Percentiles rank a stretch among this genome's conserved stretches.
Conservation (phyloP, 1,140 invertebrate genomes). For the Aphidius gifuensis region DNA sequence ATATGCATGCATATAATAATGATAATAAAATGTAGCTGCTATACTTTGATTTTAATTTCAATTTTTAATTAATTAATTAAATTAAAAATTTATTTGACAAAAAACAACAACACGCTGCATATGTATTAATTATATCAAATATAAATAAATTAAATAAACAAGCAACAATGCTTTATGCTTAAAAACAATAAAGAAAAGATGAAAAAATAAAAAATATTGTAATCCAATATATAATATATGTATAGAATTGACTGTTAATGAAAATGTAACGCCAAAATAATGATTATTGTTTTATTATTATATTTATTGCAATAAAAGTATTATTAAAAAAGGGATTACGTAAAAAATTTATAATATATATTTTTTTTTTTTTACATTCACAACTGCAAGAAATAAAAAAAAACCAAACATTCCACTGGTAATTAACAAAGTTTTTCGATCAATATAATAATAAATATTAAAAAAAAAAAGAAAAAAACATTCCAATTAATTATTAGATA, state of each 20-base stretch:
- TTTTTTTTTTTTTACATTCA: neutral
- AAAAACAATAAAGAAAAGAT: constrained; percentile 21
- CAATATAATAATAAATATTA: constrained; percentile 3
- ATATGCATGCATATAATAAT: too few relatives aligned
- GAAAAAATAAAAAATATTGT: constrained; percentile 35
- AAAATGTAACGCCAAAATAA: constrained; percentile 40
- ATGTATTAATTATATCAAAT: constrained; percentile 43
- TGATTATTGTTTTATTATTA: constrained; percentile 39
- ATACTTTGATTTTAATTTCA: constrained; percentile 25
- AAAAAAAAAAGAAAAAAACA: neutral
- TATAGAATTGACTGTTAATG: constrained; percentile 45
- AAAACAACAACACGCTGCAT: constrained; percentile 35
- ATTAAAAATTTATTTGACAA: neutral
- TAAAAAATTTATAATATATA: constrained; percentile 1
- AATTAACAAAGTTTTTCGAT: neutral
- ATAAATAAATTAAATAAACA: constrained; percentile 2
- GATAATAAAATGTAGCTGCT: constrained; percentile 36
- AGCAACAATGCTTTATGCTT: constrained; percentile 33
- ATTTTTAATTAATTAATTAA: constrained; percentile 21
- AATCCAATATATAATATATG: constrained; percentile 39
- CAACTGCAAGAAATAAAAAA: too few relatives aligned
- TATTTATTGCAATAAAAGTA: constrained; percentile 47
- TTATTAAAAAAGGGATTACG: constrained; percentile 27
- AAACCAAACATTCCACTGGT: too few relatives aligned
- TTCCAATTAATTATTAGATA: neutral